Conservation (phyloP, 2,113 vertebrate genomes). For the Eupsittula cactorum region DNA sequence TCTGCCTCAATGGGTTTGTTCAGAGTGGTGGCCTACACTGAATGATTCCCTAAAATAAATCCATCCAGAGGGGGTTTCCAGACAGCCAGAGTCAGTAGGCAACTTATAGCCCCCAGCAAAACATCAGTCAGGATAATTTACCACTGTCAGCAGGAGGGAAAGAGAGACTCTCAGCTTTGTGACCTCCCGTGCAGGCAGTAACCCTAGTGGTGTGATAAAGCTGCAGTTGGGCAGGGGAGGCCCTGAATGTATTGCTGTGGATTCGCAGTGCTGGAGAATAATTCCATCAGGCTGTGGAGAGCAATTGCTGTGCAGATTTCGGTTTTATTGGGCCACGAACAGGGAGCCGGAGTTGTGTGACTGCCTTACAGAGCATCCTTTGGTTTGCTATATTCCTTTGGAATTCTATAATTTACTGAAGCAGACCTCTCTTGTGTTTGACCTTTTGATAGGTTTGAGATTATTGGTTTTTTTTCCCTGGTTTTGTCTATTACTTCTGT, state of each 20-base stretch:
- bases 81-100: conserved; percentile 56
- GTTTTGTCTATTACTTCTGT: conserved; percentile 1
- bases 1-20: conserved; percentile 54
- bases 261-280: not conserved
- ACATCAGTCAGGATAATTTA: conserved; percentile 20
- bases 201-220: not conserved
- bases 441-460: not conserved
- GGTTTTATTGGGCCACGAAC: not conserved
- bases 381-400: not conserved
- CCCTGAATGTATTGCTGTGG: not conserved
- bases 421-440: not conserved
- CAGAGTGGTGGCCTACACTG: not conserved
- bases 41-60: conserved; percentile 63
- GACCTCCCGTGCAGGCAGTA: not conserved
- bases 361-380: not conserved
- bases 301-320: not conserved
- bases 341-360: not conserved
- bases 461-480: not conserved
- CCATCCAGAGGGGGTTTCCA: conserved; percentile 58
- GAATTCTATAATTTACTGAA: not conserved
- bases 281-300: not conserved
- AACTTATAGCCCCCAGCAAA: conserved; percentile 42
- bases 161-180: not conserved
- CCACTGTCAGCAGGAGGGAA: conserved; percentile 3
- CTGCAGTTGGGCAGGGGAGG: not conserved